These are phyloP conservation scores for Blennius ocellaris DNA, from an alignment of 2,113 vertebrate species.

Conservation along the genomic window DNA sequence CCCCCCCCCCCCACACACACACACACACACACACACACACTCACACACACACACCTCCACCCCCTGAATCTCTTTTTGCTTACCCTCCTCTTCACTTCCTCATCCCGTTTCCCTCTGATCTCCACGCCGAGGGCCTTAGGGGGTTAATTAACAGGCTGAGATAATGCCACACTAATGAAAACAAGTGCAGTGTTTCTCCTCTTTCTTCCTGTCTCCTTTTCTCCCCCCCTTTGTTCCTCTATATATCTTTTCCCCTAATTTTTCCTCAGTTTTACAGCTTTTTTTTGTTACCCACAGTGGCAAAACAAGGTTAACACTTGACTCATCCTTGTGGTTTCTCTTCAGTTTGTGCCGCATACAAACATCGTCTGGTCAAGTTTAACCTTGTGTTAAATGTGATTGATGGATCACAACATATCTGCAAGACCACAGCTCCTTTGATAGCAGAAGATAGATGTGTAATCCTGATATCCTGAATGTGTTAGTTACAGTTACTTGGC, in stretches of 20 bases:
- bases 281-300: background rate
- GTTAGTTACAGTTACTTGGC: no score
- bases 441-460: no score
- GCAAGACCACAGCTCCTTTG: no score
- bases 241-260: background rate
- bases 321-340: background rate
- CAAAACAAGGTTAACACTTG: conserved; percentile 7
- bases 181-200: conserved; percentile 70
- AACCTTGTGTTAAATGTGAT: no score
- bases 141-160: conserved; percentile 85
- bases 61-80: conserved; percentile 26
- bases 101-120: conserved; percentile 73
- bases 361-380: no score
- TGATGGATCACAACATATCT: no score
- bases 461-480: no score
- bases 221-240: conserved; percentile 11
- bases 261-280: conserved; percentile 26
- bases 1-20: conserved; percentile 11
- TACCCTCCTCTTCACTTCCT: conserved; percentile 57
- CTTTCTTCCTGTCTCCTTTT: conserved; percentile 35
- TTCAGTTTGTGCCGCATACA: no score
- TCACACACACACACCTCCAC: conserved; percentile 3
- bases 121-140: conserved; percentile 78
- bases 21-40: no score
- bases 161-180: conserved; percentile 85